Conservation (phyloP, 2,113 vertebrate species). For the Nanorana parkeri region DNA sequence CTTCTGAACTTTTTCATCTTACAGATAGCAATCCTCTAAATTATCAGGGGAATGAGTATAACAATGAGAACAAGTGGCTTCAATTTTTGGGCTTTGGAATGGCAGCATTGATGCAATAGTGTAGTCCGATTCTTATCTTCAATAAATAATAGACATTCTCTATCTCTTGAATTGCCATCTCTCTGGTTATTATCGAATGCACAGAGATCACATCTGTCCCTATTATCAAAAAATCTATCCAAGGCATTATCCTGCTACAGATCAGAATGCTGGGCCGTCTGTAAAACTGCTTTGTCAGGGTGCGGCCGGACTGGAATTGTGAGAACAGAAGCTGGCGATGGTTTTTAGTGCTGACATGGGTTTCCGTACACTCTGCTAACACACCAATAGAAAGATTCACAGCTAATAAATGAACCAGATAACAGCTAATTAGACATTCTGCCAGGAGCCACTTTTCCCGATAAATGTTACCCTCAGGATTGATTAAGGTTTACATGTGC, state of each 20-base stretch:
- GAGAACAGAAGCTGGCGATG: neutral
- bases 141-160: too few relatives aligned
- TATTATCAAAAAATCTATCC: neutral
- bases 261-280: neutral
- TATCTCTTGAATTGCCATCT: too few relatives aligned
- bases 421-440: neutral
- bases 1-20: too few relatives aligned
- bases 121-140: too few relatives aligned
- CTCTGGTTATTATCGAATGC: too few relatives aligned
- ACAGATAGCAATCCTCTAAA: too few relatives aligned
- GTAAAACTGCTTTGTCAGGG: constrained; percentile 12
- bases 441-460: neutral
- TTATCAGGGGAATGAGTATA: too few relatives aligned
- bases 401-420: constrained; percentile 7
- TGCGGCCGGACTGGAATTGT: neutral
- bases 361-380: neutral
- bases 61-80: too few relatives aligned
- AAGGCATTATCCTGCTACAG: neutral
- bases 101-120: too few relatives aligned
- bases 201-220: neutral
- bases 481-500: too few relatives aligned
- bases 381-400: neutral
- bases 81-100: too few relatives aligned
- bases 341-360: neutral
- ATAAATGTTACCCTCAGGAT: too few relatives aligned